Base-by-base conservation (phyloP, 2,113 vertebrate species). In the Junco hyemalis region DNA sequence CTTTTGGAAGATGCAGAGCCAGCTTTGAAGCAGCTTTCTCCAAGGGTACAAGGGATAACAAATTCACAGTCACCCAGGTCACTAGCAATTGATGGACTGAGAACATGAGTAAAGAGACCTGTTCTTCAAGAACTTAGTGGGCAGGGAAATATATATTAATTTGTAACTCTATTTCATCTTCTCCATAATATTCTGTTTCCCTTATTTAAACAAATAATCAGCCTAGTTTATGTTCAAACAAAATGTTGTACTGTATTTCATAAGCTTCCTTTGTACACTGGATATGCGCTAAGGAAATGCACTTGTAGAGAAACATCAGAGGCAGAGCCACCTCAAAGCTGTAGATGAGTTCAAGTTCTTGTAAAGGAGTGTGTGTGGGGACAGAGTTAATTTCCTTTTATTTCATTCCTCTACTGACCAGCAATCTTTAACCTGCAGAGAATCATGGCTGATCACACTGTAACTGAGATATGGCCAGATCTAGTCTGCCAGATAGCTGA, bases 1-100 rank as follows among this genome's bases (percentile, higher is more conserved):
- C 13, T 53, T 0, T 0, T 51, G 31, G 31, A 56, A 72, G 45
- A 60, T 0, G 1, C 0, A 38, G 45, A 69, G 36, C 6, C n/a
- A 83, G 11, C 19, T 20, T 72, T 31, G 81, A 61, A 81, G 48
- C n/a, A 74, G 25, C n/a, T 31, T 65, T 26, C 54, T 36, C 45
- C 50, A 86, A 38, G 35, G 33, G 12, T 21, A 68, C 18, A 66
- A 56, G 8, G 14, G 22, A 35, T 64, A 54, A 82, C 4, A 76
- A 57, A 76, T 35, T 56, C 4, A 3, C 12, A 77, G 59, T 51
- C 63, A 83, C 24, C 5, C 9, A 65, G 18, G 16, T 36, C 31
- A 83, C 71, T 21, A 35, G 53, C 35, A 23, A 20, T 4, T 84
- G 77, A 73, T n/a, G 50, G 23, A 77, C n/a, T 61, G 29, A 83